Conservation (phyloP, 1,140 invertebrate genomes). For the Tribolium madens region DNA sequence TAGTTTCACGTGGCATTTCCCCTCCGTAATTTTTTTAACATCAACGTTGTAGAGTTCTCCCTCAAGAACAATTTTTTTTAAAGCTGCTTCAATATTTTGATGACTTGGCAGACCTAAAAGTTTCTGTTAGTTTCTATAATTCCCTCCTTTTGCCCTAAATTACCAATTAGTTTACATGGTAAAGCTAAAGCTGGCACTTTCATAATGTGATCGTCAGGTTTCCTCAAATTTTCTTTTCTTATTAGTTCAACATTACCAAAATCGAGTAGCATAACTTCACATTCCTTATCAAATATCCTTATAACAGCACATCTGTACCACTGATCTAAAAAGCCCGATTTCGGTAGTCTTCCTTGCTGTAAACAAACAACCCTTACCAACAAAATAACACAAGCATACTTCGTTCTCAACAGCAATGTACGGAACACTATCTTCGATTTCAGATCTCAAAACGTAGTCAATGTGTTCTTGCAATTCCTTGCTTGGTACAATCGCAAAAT, state of each 20-base stretch:
- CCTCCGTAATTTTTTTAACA: not conserved
- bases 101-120: not conserved
- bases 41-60: constrained; percentile 17
- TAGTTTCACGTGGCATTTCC: constrained; percentile 11
- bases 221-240: not conserved
- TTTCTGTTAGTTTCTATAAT: not conserved
- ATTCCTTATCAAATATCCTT: not conserved
- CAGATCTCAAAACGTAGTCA: not conserved
- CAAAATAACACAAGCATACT: constrained; percentile 14
- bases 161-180: not conserved
- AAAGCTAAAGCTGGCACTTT: not conserved
- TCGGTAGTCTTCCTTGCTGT: not conserved
- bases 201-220: not conserved
- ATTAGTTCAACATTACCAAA: not conserved
- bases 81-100: not conserved
- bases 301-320: constrained; percentile 4
- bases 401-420: not conserved
- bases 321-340: not conserved
- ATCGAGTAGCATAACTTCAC: not conserved
- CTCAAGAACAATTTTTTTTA: constrained; percentile 1
- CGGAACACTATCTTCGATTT: not conserved
- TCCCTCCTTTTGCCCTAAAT: not conserved
- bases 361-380: not conserved
- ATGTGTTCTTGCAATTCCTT: not conserved
- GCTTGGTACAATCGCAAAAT: not conserved